Conservation (phyloP, 2,888 invertebrate species). For the Rhorus exstirpatorius region DNA sequence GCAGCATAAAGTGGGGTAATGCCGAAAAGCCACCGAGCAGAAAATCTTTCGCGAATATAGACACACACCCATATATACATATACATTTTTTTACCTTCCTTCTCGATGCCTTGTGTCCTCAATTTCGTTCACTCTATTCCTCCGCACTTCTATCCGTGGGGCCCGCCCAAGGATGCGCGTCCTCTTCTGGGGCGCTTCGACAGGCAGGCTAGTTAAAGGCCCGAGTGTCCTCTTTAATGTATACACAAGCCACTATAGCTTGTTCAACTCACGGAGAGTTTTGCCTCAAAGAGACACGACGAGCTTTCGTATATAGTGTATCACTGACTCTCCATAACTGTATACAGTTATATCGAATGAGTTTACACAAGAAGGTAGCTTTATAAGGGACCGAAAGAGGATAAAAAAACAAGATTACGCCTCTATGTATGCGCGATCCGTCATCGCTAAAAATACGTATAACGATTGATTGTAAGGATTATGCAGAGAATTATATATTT, state of each 20-base stretch:
- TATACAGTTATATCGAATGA: not conserved
- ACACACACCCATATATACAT: slow-evolving; percentile 34
- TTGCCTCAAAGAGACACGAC: slow-evolving; percentile 45
- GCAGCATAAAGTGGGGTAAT: slow-evolving; percentile 72
- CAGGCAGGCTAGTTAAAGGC: slow-evolving; percentile 68
- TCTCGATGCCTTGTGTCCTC: slow-evolving; percentile 16
- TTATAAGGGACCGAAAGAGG: not conserved
- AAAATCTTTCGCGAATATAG: slow-evolving; percentile 70
- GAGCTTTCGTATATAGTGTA: slow-evolving; percentile 41
- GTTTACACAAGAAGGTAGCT: not conserved
- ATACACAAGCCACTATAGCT: slow-evolving; percentile 6
- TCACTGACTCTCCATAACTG: not conserved
- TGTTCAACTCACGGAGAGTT: slow-evolving; percentile 24
- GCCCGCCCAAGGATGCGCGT: slow-evolving; percentile 37
- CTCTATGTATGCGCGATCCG: not conserved
- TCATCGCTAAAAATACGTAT: not conserved
- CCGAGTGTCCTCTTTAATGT: slow-evolving; percentile 57
- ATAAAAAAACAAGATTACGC: not conserved
- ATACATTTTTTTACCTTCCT: slow-evolving; percentile 27
- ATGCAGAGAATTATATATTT: not conserved
- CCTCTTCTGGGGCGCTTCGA: slow-evolving; percentile 47
- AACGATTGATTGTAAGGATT: not conserved
- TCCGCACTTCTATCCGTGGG: slow-evolving; percentile 33
- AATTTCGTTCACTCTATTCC: slow-evolving; percentile 51
- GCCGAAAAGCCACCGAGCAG: slow-evolving; percentile 70